Evolutionary conservation across 2,888 invertebrate species (phyloP).

Genomic region (Augochlorella aurata): DNA sequence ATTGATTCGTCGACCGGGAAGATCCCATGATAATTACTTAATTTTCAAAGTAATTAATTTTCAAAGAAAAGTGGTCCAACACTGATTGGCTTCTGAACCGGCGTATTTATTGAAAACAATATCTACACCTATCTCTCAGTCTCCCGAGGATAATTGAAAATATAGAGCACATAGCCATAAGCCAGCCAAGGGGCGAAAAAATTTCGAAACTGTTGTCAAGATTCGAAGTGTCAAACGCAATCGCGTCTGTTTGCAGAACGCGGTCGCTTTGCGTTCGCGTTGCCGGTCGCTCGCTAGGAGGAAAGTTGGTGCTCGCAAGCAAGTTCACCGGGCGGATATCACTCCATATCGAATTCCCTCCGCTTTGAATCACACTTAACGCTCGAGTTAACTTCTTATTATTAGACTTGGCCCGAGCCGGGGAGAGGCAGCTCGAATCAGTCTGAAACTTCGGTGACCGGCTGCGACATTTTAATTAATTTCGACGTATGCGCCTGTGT

Average conservation of each 20-base stretch:
- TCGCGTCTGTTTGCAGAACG: background rate
- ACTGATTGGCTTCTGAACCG: too few species aligned
- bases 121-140: too few species aligned
- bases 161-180: background rate
- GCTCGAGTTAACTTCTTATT: slow-evolving; percentile 77
- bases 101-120: too few species aligned
- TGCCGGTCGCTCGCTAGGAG: background rate
- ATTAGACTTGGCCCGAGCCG: slow-evolving; percentile 76
- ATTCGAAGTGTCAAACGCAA: background rate
- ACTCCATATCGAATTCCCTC: slow-evolving; percentile 61
- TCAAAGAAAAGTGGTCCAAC: too few species aligned
- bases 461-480: slow-evolving; percentile 75
- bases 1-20: too few species aligned
- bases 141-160: too few species aligned
- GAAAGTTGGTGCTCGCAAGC: slow-evolving; percentile 43
- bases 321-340: slow-evolving; percentile 56
- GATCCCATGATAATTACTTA: too few species aligned
- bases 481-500: slow-evolving; percentile 46
- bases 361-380: slow-evolving; percentile 72
- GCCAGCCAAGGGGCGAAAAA: background rate
- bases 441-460: slow-evolving; percentile 64
- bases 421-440: slow-evolving; percentile 41
- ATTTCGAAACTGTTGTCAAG: background rate
- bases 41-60: too few species aligned
- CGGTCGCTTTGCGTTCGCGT: background rate